Evolutionary conservation across 2,888 invertebrate genomes (phyloP).

Genomic region (Macrophya alboannulata): DNA sequence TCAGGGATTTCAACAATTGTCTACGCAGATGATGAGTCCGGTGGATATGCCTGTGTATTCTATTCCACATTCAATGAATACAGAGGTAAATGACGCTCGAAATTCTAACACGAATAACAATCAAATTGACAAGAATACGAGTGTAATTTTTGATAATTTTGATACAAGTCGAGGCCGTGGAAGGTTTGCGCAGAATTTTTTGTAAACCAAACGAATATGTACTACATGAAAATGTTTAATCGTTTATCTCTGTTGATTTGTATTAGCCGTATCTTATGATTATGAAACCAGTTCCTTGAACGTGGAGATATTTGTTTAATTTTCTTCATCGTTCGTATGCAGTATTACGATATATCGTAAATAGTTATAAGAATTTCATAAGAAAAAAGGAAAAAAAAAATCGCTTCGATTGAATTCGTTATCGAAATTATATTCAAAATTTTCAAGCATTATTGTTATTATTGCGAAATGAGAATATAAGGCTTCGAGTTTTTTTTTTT

Average conservation of each 20-base stretch:
- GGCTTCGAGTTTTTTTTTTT: background rate
- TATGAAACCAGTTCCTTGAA: background rate
- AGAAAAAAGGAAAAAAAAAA: background rate
- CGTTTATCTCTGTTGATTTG: background rate
- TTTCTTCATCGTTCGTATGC: background rate
- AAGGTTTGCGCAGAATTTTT: background rate
- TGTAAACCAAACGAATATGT: background rate
- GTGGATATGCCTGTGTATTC: background rate
- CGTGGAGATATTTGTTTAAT: background rate
- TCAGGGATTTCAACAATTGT: background rate
- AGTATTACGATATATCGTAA: background rate
- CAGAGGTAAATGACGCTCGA: background rate
- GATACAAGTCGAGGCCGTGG: slow-evolving; percentile 21
- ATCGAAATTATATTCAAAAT: background rate
- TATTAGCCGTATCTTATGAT: background rate
- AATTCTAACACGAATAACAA: background rate
- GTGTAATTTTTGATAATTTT: background rate
- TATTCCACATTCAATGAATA: background rate
- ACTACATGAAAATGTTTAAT: background rate
- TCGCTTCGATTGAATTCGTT: background rate
- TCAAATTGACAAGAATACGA: background rate
- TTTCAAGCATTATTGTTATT: background rate
- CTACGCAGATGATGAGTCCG: background rate
- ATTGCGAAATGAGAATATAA: background rate
- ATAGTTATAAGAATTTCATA: background rate